Percentiles rank a stretch among this genome's conserved stretches.
These are phyloP conservation scores for Amorpha juglandis DNA, from an alignment of 2,888 invertebrate species.

Conservation along the genomic window DNA sequence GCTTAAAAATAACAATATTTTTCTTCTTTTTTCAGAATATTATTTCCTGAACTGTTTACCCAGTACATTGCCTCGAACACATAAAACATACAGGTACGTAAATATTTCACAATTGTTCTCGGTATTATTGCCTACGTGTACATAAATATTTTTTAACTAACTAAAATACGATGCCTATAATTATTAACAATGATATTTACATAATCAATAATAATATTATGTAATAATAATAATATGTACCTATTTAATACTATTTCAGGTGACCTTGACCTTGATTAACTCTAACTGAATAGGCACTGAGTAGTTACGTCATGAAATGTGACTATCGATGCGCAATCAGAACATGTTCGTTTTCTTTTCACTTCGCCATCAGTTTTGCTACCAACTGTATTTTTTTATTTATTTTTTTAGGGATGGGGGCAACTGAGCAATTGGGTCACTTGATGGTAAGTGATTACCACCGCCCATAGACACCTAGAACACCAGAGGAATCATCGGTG, in stretches of 20 bases:
- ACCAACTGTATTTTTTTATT: too few species aligned
- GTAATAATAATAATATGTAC: not conserved
- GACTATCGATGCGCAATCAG: not conserved
- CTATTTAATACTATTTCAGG: not conserved
- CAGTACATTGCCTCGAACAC: constrained; percentile 15
- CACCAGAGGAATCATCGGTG: too few species aligned
- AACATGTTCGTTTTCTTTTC: too few species aligned
- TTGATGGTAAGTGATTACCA: too few species aligned
- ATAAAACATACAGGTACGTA: not conserved
- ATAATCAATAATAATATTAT: too few species aligned
- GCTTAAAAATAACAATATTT: too few species aligned
- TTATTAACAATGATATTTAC: not conserved
- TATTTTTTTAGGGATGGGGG: too few species aligned
- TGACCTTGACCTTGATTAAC: constrained; percentile 20
- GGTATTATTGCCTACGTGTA: not conserved
- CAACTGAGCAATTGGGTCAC: too few species aligned
- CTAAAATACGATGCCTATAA: not conserved
- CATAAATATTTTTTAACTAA: too few species aligned
- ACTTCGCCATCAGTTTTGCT: too few species aligned
- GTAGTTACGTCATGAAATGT: not conserved
- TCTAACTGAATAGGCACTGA: not conserved
- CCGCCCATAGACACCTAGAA: too few species aligned
- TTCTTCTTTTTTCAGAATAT: constrained; percentile 14
- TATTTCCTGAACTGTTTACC: constrained; percentile 8
- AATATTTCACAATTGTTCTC: not conserved